Base-by-base conservation (phyloP, 2,797 vertebrate species). In the Rhinatrema bivittatum region DNA sequence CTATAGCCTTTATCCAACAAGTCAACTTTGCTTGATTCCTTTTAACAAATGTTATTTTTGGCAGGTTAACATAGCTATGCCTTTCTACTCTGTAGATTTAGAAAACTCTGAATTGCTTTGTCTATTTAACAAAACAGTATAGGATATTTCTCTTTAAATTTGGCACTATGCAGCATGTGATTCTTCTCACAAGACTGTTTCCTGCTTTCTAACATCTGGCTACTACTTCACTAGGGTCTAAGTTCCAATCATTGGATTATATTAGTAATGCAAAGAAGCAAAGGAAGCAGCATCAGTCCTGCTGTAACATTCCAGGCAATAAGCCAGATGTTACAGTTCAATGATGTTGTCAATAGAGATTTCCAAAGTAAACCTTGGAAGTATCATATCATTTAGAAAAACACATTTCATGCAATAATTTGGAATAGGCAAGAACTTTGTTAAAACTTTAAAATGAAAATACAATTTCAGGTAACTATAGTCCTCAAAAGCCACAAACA, bases 221-320 rank as follows among this genome's bases (percentile, higher is more conserved):
- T 32, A 47, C 12, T 37, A 10, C 25, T 32, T 50, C 34, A 29
- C 19, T 10, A 25, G 16, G 22, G 4, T 1, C 20, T 13, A 4
- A 21, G n/a, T 11, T 2, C 32, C 12, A 20, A 32, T 31, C 25
- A 23, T 50, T 12, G 48, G 12, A 25, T 25, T 29, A 30, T 43
- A 48, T 38, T 32, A 28, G 7, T 21, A 29, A 20, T 32, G 16
- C 10, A 46, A 46, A 35, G 16, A 29, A 36, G 23, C 16, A 20
- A 3, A 7, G 25, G 35, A 31, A 55, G 15, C 20, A 36, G 3
- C 9, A 38, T 18, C 25, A 9, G 20, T 27, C 10, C 9, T 27
- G 6, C 23, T 46, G 12, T 20, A 52, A 50, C 54, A 50, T 42
- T 39, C 13, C 36, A 42, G 36, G 36, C 33, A 52, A 37, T 4